These are phyloP conservation scores for Gobiocypris rarus DNA, from an alignment of 2,113 vertebrate genomes.

Conservation along the genomic window DNA sequence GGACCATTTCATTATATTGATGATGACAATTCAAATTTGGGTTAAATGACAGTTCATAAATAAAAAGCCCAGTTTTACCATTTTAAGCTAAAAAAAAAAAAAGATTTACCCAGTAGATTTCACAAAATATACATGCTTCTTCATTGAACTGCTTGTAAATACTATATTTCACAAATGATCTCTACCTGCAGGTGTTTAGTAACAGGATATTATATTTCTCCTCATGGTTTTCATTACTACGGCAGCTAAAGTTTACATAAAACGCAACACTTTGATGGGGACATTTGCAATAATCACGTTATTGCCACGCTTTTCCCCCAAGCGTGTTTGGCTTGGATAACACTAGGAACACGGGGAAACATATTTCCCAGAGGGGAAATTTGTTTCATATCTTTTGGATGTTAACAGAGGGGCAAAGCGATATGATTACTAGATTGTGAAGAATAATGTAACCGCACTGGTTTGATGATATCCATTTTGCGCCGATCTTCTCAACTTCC, in stretches of 20 bases:
- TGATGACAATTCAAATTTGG: constrained; percentile 38
- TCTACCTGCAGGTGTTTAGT: constrained; percentile 7
- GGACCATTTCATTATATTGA: constrained; percentile 40
- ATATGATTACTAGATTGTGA: constrained; percentile 50
- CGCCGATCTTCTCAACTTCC: constrained; percentile 16
- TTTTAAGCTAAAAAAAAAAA: not conserved
- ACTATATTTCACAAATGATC: constrained; percentile 4
- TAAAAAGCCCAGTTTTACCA: not conserved
- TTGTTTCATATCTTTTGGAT: constrained; percentile 51
- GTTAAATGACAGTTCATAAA: constrained; percentile 25
- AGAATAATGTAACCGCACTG: constrained; percentile 50
- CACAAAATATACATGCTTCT: not conserved
- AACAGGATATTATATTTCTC: constrained; percentile 9
- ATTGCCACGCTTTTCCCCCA: constrained; percentile 14
- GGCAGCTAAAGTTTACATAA: not conserved
- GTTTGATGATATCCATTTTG: constrained; percentile 51
- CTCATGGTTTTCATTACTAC: constrained; percentile 10
- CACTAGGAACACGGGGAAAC: constrained; percentile 37
- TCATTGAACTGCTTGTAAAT: not conserved
- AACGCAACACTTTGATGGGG: not conserved
- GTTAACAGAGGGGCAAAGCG: constrained; percentile 48
- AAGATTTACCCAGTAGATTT: not conserved
- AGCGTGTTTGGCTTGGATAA: constrained; percentile 51
- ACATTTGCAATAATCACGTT: constrained; percentile 25
- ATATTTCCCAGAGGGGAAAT: constrained; percentile 39